Evolutionary conservation across 2,113 vertebrate genomes (phyloP).

Genomic region (Furnarius figulus): DNA sequence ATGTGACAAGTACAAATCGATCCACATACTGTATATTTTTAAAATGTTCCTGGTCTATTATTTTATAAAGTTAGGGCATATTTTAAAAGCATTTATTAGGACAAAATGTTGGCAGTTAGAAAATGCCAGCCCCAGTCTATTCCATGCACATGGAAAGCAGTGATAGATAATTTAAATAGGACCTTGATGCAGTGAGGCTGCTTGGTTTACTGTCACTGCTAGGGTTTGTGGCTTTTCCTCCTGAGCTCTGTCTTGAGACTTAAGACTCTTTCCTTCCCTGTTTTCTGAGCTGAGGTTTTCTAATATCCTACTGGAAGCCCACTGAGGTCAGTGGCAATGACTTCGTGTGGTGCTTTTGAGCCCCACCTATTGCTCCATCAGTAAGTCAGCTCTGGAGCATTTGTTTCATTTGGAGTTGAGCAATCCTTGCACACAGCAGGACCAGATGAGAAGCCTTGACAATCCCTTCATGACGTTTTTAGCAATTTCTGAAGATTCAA

Average conservation of each 20-base stretch:
- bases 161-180: not conserved
- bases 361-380: not conserved
- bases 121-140: not conserved
- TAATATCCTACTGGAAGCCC: not conserved
- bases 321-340: not conserved
- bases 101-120: not conserved
- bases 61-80: not conserved
- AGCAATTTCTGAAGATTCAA: not conserved
- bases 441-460: not conserved
- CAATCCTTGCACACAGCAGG: not conserved
- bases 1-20: constrained; percentile 9
- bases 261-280: not conserved
- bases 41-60: not conserved
- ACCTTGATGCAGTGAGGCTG: not conserved
- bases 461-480: not conserved
- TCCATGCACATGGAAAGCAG: not conserved
- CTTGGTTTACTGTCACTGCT: not conserved
- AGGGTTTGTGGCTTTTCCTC: not conserved
- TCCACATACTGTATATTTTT: not conserved
- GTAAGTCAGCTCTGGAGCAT: not conserved
- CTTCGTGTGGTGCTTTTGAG: not conserved
- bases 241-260: not conserved
- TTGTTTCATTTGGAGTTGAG: not conserved
- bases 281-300: not conserved
- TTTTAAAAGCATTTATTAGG: not conserved